These are phyloP conservation scores for Salvelinus namaycush DNA, from an alignment of 2,113 vertebrate genomes.

Conservation along the genomic window DNA sequence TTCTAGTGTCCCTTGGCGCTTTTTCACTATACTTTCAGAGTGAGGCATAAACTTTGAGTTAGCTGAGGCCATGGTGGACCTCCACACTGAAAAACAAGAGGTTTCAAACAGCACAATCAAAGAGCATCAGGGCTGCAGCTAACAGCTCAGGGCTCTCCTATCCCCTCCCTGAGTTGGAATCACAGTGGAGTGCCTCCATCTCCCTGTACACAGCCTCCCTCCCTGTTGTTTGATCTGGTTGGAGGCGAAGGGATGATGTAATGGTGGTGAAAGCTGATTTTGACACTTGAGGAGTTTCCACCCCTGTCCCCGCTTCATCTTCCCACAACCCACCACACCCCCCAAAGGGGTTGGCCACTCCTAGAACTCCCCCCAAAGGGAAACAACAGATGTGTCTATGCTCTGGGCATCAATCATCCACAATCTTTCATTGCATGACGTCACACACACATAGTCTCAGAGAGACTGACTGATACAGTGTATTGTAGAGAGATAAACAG, in stretches of 20 bases:
- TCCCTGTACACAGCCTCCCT: conserved; percentile 46
- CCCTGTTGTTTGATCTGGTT: conserved; percentile 56
- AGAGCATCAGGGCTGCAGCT: not conserved
- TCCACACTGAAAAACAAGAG: not conserved
- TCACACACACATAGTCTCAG: conserved; percentile 9
- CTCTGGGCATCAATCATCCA: conserved; percentile 61
- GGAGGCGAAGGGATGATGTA: conserved; percentile 64
- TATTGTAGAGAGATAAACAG: conserved; percentile 11
- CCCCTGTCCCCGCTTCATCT: conserved; percentile 48
- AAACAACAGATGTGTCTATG: conserved; percentile 67
- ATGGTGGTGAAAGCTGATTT: conserved; percentile 56
- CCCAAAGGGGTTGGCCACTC: conserved; percentile 55
- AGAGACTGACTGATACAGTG: not conserved
- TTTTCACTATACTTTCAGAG: not conserved
- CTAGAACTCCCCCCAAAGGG: conserved; percentile 54
- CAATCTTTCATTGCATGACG: conserved; percentile 54
- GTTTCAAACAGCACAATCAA: not conserved
- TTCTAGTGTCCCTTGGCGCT: not conserved
- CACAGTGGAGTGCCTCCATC: conserved; percentile 16
- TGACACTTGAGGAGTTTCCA: conserved; percentile 54
- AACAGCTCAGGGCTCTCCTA: conserved; percentile 15
- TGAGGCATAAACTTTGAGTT: not conserved
- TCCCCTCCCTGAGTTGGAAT: conserved; percentile 15
- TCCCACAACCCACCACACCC: conserved; percentile 55
- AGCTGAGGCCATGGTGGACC: not conserved